phyloP scores from a whole-genome alignment of 2,888 invertebrate species.

The Acrobasis suavella region DNA sequence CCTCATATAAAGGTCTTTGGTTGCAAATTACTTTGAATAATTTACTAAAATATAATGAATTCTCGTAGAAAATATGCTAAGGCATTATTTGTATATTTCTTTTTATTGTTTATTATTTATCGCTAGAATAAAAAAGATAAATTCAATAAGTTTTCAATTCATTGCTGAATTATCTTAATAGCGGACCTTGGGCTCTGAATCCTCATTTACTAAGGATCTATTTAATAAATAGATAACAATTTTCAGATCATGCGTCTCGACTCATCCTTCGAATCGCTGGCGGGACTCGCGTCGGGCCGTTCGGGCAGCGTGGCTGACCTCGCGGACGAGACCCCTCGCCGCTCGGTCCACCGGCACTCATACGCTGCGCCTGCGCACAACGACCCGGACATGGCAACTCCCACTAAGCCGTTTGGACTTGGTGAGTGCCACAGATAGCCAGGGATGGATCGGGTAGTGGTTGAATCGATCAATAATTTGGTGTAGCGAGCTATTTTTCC shows the following conservation, averaged over 20 bases:
- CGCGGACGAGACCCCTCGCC: constrained; percentile 84
- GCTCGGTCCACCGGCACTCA: constrained; percentile 72
- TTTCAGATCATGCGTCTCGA: constrained; percentile 90
- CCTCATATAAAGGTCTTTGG: background rate
- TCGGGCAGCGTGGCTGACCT: constrained; percentile 93
- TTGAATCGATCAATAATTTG: background rate
- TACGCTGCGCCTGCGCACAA: constrained; percentile 78
- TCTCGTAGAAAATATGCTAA: background rate
- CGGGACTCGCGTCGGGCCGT: constrained; percentile 85
- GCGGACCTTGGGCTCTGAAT: too few species aligned
- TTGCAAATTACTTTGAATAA: too few species aligned
- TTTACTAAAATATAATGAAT: background rate
- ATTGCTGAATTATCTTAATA: too few species aligned
- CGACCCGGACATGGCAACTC: constrained; percentile 81
- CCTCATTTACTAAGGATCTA: too few species aligned
- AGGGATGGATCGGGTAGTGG: constrained; percentile 1
- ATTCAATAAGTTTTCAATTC: too few species aligned
- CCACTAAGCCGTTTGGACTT: constrained; percentile 91
- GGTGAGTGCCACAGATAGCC: constrained; percentile 83
- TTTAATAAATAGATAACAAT: background rate
- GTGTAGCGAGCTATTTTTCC: too few species aligned
- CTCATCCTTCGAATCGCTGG: constrained; percentile 89
- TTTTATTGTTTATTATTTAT: too few species aligned
- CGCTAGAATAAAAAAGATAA: too few species aligned
- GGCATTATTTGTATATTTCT: too few species aligned